phyloP scores from a whole-genome alignment of 2,113 vertebrate genomes.

The Elephantulus edwardii region DNA sequence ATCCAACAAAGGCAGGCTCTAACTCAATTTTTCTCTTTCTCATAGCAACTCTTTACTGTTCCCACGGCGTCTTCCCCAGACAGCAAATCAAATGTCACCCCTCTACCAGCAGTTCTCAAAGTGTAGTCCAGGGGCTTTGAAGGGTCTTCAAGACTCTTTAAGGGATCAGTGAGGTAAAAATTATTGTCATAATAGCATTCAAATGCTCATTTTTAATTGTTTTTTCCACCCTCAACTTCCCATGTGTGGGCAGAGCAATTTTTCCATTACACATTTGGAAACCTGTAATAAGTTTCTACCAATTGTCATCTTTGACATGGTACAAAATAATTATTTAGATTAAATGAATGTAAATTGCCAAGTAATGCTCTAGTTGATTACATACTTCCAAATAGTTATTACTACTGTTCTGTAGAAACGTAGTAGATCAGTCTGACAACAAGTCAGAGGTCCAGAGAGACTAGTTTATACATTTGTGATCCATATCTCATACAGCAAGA shows the following conservation, averaged over 20 bases:
- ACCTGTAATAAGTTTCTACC: neutral
- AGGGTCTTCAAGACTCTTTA: neutral
- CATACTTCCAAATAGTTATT: neutral
- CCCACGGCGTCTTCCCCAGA: neutral
- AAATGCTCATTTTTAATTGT: neutral
- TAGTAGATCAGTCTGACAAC: neutral
- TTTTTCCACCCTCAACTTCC: neutral
- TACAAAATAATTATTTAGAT: neutral
- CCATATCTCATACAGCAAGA: neutral
- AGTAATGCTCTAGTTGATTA: neutral
- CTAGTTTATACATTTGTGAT: neutral
- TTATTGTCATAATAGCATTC: neutral
- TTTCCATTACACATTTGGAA: neutral
- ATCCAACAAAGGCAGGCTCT: neutral
- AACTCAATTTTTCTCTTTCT: neutral
- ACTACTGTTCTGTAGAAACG: neutral
- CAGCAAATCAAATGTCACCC: neutral
- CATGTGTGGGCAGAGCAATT: neutral
- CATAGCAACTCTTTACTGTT: neutral
- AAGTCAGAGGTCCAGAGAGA: neutral
- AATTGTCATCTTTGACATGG: neutral
- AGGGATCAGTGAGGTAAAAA: neutral
- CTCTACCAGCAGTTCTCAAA: neutral
- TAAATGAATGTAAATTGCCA: neutral
- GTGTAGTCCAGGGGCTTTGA: neutral